Evolutionary conservation across 2,888 invertebrate species (phyloP).

Genomic region (Polyommatus icarus): DNA sequence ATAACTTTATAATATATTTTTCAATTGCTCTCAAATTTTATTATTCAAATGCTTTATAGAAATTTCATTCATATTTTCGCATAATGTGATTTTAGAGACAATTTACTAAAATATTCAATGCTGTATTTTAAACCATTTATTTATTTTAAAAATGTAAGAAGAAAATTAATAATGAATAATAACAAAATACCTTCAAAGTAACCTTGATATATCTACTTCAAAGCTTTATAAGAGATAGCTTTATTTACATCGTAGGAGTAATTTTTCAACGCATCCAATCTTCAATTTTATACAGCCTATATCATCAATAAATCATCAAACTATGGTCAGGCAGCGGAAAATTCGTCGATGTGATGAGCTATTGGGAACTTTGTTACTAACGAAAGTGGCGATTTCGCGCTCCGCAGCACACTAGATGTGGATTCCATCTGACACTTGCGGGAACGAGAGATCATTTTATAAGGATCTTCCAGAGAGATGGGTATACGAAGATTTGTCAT

Average conservation of each 20-base stretch:
- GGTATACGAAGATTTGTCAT: background rate
- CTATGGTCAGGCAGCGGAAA: slow-evolving; percentile 25
- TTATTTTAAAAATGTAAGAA: background rate
- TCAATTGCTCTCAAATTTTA: background rate
- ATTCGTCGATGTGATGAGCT: slow-evolving; percentile 29
- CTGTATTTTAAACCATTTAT: background rate
- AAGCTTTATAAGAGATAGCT: no score
- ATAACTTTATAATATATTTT: background rate
- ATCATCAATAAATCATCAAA: slow-evolving; percentile 9
- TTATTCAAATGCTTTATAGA: background rate
- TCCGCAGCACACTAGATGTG: slow-evolving; percentile 8
- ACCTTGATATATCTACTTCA: no score
- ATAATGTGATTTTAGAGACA: background rate
- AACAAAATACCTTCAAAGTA: no score
- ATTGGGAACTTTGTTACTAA: slow-evolving; percentile 27
- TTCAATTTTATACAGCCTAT: background rate
- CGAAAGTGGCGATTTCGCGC: slow-evolving; percentile 31
- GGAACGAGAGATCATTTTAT: slow-evolving; percentile 28
- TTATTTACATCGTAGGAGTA: background rate
- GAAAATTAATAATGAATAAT: no score
- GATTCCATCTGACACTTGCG: slow-evolving; percentile 30
- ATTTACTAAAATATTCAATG: background rate
- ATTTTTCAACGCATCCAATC: background rate
- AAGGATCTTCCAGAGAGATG: background rate
- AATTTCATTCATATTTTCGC: background rate